Evolutionary conservation across 2,113 vertebrate genomes (phyloP).

Genomic region (Poicephalus gulielmi): DNA sequence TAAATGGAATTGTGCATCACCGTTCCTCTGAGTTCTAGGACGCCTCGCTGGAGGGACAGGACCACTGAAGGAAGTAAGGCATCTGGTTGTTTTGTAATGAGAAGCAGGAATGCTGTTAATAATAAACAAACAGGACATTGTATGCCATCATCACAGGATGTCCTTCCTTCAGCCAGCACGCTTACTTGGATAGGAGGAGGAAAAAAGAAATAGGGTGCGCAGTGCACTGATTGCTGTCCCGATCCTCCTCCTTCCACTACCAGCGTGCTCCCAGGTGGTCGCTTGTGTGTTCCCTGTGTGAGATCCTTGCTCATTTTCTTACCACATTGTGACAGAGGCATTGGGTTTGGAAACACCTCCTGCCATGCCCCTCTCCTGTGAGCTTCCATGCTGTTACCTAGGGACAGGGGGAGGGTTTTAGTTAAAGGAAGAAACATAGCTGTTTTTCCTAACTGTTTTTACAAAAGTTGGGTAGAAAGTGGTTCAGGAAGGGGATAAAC

Average conservation of each 20-base stretch:
- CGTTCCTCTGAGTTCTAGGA: conserved; percentile 65
- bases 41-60: conserved; percentile 66
- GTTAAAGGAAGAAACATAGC: background rate
- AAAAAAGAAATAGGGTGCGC: conserved; percentile 5
- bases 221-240: conserved; percentile 27
- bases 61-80: conserved; percentile 80
- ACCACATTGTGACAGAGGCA: background rate
- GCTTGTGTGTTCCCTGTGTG: background rate
- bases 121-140: conserved; percentile 88
- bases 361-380: background rate
- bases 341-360: background rate
- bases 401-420: background rate
- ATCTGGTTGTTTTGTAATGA: conserved; percentile 85
- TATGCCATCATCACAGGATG: conserved; percentile 92
- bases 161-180: conserved; percentile 84
- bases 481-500: background rate
- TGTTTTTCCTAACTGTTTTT: background rate
- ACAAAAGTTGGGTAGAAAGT: background rate
- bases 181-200: conserved; percentile 58
- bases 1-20: conserved; percentile 73
- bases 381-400: background rate
- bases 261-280: background rate
- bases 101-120: conserved; percentile 84
- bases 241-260: background rate
- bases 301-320: background rate